Conservation (phyloP, 1,140 invertebrate species). For the Homarus americanus region DNA sequence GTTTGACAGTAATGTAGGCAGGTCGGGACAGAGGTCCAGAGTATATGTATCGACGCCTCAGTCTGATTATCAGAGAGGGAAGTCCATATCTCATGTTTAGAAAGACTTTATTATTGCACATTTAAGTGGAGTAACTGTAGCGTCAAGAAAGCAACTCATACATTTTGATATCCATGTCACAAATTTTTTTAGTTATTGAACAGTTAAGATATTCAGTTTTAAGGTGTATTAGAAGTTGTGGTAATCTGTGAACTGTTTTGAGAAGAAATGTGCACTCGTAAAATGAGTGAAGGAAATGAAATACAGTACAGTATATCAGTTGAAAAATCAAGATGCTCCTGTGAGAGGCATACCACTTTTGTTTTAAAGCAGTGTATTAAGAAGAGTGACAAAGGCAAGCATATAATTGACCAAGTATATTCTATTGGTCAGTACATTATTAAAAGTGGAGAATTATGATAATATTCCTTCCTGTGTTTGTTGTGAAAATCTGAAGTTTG, state of each 20-base stretch:
- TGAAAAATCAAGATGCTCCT: not conserved
- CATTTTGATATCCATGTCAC: not conserved
- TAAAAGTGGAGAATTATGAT: not conserved
- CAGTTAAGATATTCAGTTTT: not conserved
- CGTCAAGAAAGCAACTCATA: not conserved
- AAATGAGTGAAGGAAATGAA: not conserved
- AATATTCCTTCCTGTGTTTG: not conserved
- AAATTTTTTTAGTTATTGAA: not conserved
- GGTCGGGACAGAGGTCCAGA: not conserved
- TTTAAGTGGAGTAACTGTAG: not conserved
- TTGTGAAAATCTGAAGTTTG: not conserved
- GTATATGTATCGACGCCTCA: not conserved
- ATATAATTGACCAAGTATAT: not conserved
- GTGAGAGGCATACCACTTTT: not conserved
- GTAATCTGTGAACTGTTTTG: not conserved
- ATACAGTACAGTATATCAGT: not conserved
- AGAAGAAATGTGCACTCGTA: not conserved
- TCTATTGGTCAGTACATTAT: not conserved
- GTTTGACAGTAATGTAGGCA: conserved; percentile 2
- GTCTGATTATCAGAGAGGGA: not conserved
- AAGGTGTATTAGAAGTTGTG: not conserved
- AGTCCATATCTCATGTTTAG: not conserved
- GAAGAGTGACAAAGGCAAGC: not conserved
- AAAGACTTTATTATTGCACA: not conserved
- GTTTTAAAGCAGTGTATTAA: not conserved